Conservation (phyloP, 1,140 invertebrate genomes). For the Glomeris maerens region DNA sequence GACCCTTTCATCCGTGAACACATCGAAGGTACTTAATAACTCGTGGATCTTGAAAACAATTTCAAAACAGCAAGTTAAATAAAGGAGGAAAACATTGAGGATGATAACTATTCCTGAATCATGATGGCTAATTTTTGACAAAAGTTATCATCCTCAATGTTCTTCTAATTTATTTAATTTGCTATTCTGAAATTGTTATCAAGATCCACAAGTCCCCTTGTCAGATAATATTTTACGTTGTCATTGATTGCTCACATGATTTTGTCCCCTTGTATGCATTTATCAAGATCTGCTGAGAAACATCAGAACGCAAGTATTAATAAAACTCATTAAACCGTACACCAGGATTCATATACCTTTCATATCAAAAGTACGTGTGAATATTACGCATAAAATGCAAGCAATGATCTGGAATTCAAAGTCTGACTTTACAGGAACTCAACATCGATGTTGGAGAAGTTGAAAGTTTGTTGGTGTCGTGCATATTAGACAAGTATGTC, state of each 20-base stretch:
- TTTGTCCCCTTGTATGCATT: conserved; percentile 8
- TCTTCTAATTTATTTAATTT: conserved; percentile 8
- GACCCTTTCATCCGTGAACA: conserved; percentile 99
- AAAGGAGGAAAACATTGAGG: conserved; percentile 13
- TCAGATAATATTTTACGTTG: too few species aligned
- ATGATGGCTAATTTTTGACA: conserved; percentile 2
- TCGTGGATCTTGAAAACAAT: background rate
- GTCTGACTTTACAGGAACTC: conserved; percentile 48
- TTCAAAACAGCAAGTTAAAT: background rate
- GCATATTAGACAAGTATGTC: conserved; percentile 86
- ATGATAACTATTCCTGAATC: too few species aligned
- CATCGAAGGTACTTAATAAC: conserved; percentile 58
- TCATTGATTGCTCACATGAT: conserved; percentile 1
- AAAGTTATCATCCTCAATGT: too few species aligned
- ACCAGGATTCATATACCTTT: conserved; percentile 96
- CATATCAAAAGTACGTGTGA: conserved; percentile 58
- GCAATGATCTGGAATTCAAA: too few species aligned
- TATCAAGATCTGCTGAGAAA: conserved; percentile 76
- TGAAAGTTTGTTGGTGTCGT: conserved; percentile 93
- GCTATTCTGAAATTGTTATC: too few species aligned
- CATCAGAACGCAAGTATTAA: conserved; percentile 93
- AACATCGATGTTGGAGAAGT: conserved; percentile 95
- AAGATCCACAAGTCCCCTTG: background rate
- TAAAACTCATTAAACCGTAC: conserved; percentile 95
- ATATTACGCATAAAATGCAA: too few species aligned